Conservation (phyloP, 2,797 vertebrate species). For the Potorous gilbertii region DNA sequence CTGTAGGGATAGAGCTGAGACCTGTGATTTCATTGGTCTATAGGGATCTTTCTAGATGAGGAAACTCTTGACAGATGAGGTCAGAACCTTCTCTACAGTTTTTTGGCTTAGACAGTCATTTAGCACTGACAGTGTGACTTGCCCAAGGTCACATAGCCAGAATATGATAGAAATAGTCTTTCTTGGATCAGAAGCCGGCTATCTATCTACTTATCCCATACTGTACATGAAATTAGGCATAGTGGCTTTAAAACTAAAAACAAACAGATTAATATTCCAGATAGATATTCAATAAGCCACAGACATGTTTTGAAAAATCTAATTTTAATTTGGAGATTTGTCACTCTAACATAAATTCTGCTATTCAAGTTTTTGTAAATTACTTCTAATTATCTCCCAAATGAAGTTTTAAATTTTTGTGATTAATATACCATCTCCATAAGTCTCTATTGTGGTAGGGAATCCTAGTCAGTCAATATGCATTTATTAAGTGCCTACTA, state of each 20-base stretch:
- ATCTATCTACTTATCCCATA: neutral
- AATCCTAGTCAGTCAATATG: neutral
- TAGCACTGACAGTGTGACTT: neutral
- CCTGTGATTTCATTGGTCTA: neutral
- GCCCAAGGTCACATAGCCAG: neutral
- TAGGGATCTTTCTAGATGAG: neutral
- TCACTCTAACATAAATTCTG: neutral
- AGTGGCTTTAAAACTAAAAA: neutral
- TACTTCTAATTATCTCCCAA: neutral
- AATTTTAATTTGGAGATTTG: conserved; percentile 29
- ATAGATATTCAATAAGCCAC: neutral
- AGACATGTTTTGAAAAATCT: neutral
- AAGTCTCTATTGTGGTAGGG: neutral
- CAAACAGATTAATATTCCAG: neutral
- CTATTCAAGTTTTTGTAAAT: neutral
- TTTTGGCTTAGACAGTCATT: neutral
- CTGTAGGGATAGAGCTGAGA: neutral
- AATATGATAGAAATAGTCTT: neutral
- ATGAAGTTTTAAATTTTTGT: neutral
- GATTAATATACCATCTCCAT: neutral
- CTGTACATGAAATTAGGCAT: neutral
- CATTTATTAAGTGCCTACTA: neutral
- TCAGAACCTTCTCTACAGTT: neutral
- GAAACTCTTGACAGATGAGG: neutral
- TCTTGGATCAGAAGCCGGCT: neutral